Evolutionary conservation across 2,113 vertebrate genomes (phyloP).

Genomic region (Cisticola juncidis): DNA sequence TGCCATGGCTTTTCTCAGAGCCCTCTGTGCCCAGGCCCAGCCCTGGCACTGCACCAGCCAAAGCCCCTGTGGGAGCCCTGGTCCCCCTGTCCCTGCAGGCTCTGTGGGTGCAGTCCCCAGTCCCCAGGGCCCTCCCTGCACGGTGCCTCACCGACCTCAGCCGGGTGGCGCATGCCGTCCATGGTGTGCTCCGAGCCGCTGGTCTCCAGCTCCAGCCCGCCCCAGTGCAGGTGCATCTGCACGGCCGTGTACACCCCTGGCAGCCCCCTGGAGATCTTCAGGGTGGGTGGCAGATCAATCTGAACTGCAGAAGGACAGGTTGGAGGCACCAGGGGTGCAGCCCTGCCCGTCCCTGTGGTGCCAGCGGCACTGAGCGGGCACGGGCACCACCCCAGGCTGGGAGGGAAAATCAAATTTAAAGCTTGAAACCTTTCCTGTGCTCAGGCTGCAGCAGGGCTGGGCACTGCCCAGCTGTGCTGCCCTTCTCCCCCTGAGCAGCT

Average conservation of each 20-base stretch:
- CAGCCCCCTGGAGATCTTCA: conserved; percentile 78
- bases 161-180: conserved; percentile 82
- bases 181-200: conserved; percentile 91
- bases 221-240: conserved; percentile 96
- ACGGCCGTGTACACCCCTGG: conserved; percentile 74
- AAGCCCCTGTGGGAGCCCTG: fast-evolving
- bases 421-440: background rate
- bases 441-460: background rate
- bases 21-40: background rate
- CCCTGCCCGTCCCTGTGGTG: fast-evolving
- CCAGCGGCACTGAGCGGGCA: background rate
- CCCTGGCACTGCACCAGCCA: background rate
- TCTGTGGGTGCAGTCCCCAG: background rate
- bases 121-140: background rate
- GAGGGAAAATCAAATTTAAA: no score
- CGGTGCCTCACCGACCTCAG: conserved; percentile 75
- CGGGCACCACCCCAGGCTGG: no score
- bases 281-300: conserved; percentile 81
- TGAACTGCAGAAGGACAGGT: conserved; percentile 73
- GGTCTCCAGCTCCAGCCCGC: conserved; percentile 78
- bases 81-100: background rate
- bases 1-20: background rate
- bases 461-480: background rate
- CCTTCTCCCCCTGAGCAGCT: background rate
- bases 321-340: background rate